These are phyloP conservation scores for Heliconius hermathena DNA, from an alignment of 1,140 invertebrate genomes.

Conservation along the genomic window DNA sequence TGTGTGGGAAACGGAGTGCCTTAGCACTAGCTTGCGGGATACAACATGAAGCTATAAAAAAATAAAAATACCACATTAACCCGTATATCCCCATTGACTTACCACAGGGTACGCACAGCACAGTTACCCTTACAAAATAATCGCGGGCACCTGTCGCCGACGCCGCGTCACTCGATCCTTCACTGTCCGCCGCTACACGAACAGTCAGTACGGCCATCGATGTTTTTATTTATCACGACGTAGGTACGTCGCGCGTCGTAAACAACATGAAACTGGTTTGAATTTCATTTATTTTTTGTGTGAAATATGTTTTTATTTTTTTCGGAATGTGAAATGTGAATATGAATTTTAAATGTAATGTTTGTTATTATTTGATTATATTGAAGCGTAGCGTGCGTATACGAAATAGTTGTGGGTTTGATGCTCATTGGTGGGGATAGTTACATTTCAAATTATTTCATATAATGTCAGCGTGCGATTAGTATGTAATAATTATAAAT, in stretches of 20 bases:
- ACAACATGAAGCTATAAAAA: not conserved
- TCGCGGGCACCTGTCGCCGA: constrained; percentile 57
- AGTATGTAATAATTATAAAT: too few species aligned
- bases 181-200: constrained; percentile 48
- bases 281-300: not conserved
- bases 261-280: constrained; percentile 4
- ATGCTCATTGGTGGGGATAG: too few species aligned
- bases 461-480: too few species aligned
- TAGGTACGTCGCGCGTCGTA: not conserved
- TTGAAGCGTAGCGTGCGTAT: too few species aligned
- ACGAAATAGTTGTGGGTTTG: too few species aligned
- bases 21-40: too few species aligned
- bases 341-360: not conserved
- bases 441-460: too few species aligned
- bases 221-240: constrained; percentile 18
- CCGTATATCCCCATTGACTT: not conserved
- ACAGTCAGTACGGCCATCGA: constrained; percentile 28
- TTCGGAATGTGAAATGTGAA: not conserved
- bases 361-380: too few species aligned
- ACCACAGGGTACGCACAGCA: constrained; percentile 22
- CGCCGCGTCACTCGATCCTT: constrained; percentile 46
- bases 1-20: too few species aligned
- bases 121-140: constrained; percentile 51
- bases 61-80: not conserved
- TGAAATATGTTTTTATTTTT: not conserved